phyloP scores from a whole-genome alignment of 1,140 invertebrate genomes.

The Medauroidea extradentata region DNA sequence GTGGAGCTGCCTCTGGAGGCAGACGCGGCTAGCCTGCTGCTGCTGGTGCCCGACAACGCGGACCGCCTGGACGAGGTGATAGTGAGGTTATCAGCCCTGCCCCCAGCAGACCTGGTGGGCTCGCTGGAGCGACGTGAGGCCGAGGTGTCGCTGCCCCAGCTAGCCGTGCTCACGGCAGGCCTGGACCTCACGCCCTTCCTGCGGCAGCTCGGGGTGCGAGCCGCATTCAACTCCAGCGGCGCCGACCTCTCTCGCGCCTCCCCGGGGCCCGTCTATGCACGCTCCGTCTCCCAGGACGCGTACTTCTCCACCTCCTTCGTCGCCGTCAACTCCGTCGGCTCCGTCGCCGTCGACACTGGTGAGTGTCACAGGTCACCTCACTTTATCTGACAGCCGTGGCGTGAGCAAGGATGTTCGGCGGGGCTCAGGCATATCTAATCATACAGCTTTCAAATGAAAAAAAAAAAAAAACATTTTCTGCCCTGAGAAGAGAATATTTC shows the following conservation, averaged over 20 bases:
- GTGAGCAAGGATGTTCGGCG: no score
- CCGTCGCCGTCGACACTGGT: conserved; percentile 24
- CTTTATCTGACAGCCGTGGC: no score
- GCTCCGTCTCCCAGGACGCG: conserved; percentile 32
- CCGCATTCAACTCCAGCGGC: conserved; percentile 18
- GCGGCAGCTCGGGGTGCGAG: conserved; percentile 23
- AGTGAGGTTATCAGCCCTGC: conserved; percentile 24
- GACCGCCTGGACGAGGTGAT: conserved; percentile 25
- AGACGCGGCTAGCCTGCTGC: conserved; percentile 23
- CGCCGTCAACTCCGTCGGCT: conserved; percentile 34
- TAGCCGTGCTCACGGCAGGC: conserved; percentile 27
- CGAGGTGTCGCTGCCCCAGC: conserved; percentile 33
- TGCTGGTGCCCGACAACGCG: conserved; percentile 30
- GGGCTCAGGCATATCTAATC: no score
- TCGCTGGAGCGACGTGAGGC: conserved; percentile 23
- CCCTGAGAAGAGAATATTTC: no score
- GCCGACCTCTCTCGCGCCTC: not conserved
- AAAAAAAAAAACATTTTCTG: no score
- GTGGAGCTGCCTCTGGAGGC: conserved; percentile 31
- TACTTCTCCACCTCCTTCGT: conserved; percentile 37
- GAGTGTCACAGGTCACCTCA: no score
- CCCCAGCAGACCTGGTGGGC: conserved; percentile 19
- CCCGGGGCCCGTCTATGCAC: not conserved
- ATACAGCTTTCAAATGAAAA: no score
- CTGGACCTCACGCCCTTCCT: conserved; percentile 30